These are phyloP conservation scores for Tuberolachnus salignus DNA, from an alignment of 2,888 invertebrate species.

Conservation along the genomic window DNA sequence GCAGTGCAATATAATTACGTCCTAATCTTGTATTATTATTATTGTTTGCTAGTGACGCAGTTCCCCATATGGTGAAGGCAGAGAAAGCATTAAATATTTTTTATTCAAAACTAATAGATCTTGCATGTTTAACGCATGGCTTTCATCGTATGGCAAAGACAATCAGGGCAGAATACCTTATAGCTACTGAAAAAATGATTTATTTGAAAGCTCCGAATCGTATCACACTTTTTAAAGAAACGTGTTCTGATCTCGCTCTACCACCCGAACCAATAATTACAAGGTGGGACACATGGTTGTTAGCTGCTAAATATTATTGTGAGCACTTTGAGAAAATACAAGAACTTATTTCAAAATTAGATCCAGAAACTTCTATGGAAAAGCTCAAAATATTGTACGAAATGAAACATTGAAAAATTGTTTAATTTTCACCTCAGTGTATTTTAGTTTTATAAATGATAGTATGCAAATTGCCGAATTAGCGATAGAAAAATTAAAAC, in stretches of 20 bases:
- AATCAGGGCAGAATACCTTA: background rate
- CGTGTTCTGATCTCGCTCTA: no score
- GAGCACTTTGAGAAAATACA: background rate
- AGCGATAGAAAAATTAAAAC: no score
- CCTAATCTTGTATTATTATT: no score
- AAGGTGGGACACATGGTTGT: no score
- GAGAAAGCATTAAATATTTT: background rate
- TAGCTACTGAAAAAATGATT: no score
- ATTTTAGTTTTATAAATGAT: background rate
- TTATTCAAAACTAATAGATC: background rate
- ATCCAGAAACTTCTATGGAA: background rate
- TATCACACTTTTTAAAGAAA: no score
- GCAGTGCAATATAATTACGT: no score
- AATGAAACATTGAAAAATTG: background rate
- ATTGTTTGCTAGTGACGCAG: no score
- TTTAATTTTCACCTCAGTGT: background rate
- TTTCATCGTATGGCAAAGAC: slow-evolving; percentile 1
- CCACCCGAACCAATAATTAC: no score
- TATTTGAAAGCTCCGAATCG: no score
- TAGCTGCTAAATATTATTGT: no score
- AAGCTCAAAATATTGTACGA: background rate
- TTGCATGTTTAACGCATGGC: background rate
- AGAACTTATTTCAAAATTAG: slow-evolving; percentile 3
- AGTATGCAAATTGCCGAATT: background rate
- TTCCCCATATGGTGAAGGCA: background rate